Percentiles rank a stretch among this genome's conserved stretches.
These are phyloP conservation scores for Psophia crepitans DNA, from an alignment of 2,113 vertebrate genomes.

Conservation along the genomic window DNA sequence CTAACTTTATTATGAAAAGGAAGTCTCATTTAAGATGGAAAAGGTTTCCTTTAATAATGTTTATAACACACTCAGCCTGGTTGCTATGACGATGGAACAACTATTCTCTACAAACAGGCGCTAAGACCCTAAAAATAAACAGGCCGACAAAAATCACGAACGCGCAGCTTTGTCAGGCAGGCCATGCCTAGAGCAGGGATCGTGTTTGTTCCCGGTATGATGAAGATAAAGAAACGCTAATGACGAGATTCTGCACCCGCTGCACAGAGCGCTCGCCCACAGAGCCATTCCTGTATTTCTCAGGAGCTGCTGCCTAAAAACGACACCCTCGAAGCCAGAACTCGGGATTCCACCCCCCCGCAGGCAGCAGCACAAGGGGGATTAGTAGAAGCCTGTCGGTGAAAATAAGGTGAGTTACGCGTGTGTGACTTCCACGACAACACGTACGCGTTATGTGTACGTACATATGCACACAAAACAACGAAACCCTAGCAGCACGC, in stretches of 20 bases:
- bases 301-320: neutral
- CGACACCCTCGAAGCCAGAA: neutral
- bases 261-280: neutral
- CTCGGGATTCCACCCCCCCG: fast-evolving
- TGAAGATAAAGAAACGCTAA: neutral
- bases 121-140: constrained; percentile 56
- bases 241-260: neutral
- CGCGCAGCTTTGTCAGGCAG: neutral
- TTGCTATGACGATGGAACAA: constrained; percentile 62
- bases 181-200: neutral
- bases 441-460: fast-evolving
- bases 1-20: neutral
- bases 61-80: constrained; percentile 56
- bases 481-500: neutral
- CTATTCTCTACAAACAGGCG: constrained; percentile 53
- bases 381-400: too few species aligned
- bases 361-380: fast-evolving
- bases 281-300: fast-evolving
- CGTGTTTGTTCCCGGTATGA: fast-evolving
- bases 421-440: too few species aligned
- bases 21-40: constrained; percentile 15
- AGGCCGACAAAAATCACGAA: neutral
- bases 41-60: constrained; percentile 45
- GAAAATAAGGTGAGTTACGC: neutral
- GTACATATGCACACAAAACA: fast-evolving